Evolutionary conservation across 2,888 invertebrate species (phyloP).

Genomic region (Agonopterix heracliana): DNA sequence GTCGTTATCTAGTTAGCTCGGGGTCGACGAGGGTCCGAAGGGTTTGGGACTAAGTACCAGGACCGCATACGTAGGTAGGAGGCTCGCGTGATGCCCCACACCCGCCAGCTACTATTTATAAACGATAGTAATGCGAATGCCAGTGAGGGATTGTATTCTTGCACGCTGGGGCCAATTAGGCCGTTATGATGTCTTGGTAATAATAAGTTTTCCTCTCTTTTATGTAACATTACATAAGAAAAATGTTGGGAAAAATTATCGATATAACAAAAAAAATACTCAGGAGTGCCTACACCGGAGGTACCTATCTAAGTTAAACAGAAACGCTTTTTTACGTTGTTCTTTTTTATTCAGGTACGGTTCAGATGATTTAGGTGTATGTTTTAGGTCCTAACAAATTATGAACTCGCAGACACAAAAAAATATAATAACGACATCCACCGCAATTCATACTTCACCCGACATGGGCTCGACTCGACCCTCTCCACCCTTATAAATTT

Average conservation of each 20-base stretch:
- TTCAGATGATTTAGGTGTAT: neutral
- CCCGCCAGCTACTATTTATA: slow-evolving; percentile 46
- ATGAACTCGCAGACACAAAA: slow-evolving; percentile 11
- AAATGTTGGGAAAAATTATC: neutral
- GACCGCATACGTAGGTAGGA: slow-evolving; percentile 49
- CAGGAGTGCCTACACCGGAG: neutral
- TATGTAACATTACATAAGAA: slow-evolving; percentile 5
- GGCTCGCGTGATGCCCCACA: slow-evolving; percentile 44
- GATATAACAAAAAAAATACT: neutral
- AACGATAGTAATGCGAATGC: slow-evolving; percentile 46
- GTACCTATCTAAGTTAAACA: neutral
- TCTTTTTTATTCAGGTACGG: neutral
- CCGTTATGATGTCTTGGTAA: slow-evolving; percentile 46
- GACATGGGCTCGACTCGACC: slow-evolving; percentile 6
- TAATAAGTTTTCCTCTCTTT: slow-evolving; percentile 18
- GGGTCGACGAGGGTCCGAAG: slow-evolving; percentile 72
- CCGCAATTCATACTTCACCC: slow-evolving; percentile 30
- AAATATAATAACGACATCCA: slow-evolving; percentile 24
- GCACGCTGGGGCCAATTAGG: slow-evolving; percentile 57
- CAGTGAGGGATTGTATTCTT: slow-evolving; percentile 54
- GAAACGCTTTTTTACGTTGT: neutral
- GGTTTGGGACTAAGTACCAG: slow-evolving; percentile 56
- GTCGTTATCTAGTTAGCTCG: slow-evolving; percentile 71
- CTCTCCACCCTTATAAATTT: slow-evolving; percentile 67
- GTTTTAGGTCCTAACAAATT: slow-evolving; percentile 1